A percentile compares a stretch with the other conserved stretches of the same genome.
Evolutionary conservation across 1,140 invertebrate genomes (phyloP).

Genomic region (Trichonephila inaurata): DNA sequence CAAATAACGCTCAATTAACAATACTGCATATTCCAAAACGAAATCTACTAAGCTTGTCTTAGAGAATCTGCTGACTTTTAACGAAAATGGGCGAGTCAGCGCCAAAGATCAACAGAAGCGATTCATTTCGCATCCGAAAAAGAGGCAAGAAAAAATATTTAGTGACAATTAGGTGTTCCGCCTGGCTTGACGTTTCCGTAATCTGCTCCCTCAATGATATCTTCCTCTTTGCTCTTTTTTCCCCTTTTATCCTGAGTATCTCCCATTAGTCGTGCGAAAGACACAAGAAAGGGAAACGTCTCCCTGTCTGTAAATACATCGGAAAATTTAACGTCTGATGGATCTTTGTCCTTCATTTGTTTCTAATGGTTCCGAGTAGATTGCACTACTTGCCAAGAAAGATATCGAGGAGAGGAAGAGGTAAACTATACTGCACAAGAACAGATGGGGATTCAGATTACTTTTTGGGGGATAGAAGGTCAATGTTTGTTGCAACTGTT

Average conservation of each 20-base stretch:
- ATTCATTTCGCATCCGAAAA: not conserved
- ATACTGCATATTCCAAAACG: too few relatives aligned
- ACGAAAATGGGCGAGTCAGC: not conserved
- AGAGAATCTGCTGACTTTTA: too few relatives aligned
- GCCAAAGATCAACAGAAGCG: not conserved
- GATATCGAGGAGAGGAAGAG: too few relatives aligned
- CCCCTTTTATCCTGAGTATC: not conserved
- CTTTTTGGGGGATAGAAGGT: too few relatives aligned
- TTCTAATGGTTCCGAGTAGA: not conserved
- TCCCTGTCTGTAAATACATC: not conserved
- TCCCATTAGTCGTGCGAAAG: slow-evolving; percentile 6
- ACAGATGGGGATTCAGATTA: too few relatives aligned
- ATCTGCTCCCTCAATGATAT: slow-evolving; percentile 1
- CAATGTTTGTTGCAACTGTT: too few relatives aligned
- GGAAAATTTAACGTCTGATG: not conserved
- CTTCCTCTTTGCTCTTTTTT: not conserved
- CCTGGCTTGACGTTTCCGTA: slow-evolving; percentile 20
- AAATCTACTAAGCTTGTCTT: too few relatives aligned
- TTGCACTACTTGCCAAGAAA: not conserved
- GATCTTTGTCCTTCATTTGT: not conserved
- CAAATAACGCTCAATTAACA: too few relatives aligned
- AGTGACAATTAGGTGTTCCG: not conserved
- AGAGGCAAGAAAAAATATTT: not conserved
- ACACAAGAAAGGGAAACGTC: not conserved
- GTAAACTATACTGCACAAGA: too few relatives aligned